Evolutionary conservation across 2,113 vertebrate genomes (phyloP), one percentile per base, ranked within the genome.

Genomic region (Echinops telfairi): DNA sequence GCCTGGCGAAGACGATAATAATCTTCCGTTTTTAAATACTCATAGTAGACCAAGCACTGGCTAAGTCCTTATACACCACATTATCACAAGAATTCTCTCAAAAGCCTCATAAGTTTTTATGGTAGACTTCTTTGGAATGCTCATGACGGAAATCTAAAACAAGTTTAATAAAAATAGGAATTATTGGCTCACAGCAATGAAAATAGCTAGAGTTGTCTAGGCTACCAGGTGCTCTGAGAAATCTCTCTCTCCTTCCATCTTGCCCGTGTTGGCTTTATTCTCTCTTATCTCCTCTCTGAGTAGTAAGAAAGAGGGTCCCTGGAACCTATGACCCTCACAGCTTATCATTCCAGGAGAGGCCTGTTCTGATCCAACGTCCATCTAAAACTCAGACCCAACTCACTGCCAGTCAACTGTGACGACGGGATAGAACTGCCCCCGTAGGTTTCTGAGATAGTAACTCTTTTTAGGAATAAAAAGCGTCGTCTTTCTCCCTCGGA

Each of bases 111-210:
- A 66, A 9, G 5, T 27, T 27, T 64, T 25, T 66, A 25, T 23
- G 25, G 23, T 79, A 81, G 62, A 43, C 20, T 11, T 92, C 57
- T 79, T 85, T 33, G 19, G 29, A 22, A 79, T 88, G 53, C 57
- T 84, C 7, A 29, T 86, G 80, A 75, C 22, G 86, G 36, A 93
- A 92, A 78, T 29, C 1, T 23, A 95, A 82, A 90, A 96, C 12
- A 92, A 82, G 77, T 60, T 92, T 60, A 86, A 76, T 23, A 47
- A 71, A 77, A 71, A 82, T 79, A 14, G 33, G 64, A 88, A 90
- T 86, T 83, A 81, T 58, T 79, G 43, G 31, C 82, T 14, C 22
- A 90, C 6, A 23, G 53, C 60, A 87, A 79, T 83, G 29, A 86
- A 95, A 86, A 84, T 22, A 91, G 29, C 27, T 40, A 47, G 29